Conservation (phyloP, 2,113 vertebrate species). For the Nycticryphes semicollaris region DNA sequence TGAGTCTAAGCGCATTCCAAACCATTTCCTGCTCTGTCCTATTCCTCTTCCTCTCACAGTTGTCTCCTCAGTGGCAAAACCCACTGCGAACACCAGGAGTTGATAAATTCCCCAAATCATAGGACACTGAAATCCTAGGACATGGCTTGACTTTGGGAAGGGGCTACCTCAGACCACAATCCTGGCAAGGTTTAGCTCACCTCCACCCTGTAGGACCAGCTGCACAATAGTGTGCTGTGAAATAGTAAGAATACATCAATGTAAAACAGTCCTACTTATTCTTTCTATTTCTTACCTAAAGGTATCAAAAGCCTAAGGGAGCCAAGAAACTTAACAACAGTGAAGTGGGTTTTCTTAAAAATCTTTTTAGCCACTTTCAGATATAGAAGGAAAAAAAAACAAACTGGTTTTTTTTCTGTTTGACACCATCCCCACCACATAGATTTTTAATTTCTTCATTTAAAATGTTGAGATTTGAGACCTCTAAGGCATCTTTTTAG, state of each 20-base stretch:
- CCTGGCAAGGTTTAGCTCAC: background rate
- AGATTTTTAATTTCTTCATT: background rate
- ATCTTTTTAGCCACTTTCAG: background rate
- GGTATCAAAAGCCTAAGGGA: background rate
- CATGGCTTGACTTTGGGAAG: background rate
- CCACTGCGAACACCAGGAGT: background rate
- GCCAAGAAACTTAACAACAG: background rate
- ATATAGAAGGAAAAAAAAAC: background rate
- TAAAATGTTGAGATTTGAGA: background rate
- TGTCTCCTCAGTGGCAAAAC: background rate
- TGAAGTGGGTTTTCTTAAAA: background rate
- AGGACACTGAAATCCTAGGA: background rate
- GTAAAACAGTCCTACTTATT: background rate
- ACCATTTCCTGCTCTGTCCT: background rate
- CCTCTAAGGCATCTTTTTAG: background rate
- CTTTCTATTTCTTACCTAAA: background rate
- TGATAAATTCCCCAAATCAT: background rate
- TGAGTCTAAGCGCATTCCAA: background rate
- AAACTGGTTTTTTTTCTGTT: background rate
- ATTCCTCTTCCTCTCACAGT: background rate
- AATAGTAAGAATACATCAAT: background rate
- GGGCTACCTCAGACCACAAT: background rate
- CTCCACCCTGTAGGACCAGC: background rate
- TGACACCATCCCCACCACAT: background rate
- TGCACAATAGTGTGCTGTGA: background rate